These are phyloP conservation scores for Pyrrhia umbra DNA, from an alignment of 2,888 invertebrate species.

Conservation along the genomic window DNA sequence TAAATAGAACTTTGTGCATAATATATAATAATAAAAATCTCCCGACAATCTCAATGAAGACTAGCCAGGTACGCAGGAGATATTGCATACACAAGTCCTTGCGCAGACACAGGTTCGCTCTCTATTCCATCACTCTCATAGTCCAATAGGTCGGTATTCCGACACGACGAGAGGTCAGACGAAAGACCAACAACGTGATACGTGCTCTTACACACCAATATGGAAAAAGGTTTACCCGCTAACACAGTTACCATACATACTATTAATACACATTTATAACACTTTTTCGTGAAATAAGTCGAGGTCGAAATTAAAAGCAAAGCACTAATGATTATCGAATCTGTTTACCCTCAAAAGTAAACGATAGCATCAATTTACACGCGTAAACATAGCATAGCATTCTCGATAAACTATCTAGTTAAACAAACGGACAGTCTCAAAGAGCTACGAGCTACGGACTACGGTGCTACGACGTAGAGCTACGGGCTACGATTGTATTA, in stretches of 20 bases:
- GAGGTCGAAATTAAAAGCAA: conserved; percentile 48
- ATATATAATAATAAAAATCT: too few relatives aligned
- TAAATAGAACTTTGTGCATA: too few relatives aligned
- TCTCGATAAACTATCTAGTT: conserved; percentile 34
- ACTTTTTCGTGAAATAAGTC: conserved; percentile 25
- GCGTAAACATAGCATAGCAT: conserved; percentile 33
- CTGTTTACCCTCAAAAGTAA: conserved; percentile 52
- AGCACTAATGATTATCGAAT: conserved; percentile 45
- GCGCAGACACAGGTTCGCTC: too few relatives aligned
- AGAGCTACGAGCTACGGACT: conserved; percentile 42
- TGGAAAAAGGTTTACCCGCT: background rate
- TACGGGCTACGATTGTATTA: conserved; percentile 30
- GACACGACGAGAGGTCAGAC: too few relatives aligned
- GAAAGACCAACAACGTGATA: too few relatives aligned
- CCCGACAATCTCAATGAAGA: too few relatives aligned
- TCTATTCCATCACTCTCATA: too few relatives aligned
- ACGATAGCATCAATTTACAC: conserved; percentile 38
- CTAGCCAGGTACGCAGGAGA: too few relatives aligned
- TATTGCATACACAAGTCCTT: too few relatives aligned
- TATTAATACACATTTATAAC: background rate
- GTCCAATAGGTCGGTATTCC: too few relatives aligned
- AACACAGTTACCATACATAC: background rate
- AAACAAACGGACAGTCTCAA: conserved; percentile 20
- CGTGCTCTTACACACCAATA: background rate
- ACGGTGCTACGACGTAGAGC: conserved; percentile 48